phyloP scores from a whole-genome alignment of 2,797 vertebrate genomes.

The Rachycentron canadum region DNA sequence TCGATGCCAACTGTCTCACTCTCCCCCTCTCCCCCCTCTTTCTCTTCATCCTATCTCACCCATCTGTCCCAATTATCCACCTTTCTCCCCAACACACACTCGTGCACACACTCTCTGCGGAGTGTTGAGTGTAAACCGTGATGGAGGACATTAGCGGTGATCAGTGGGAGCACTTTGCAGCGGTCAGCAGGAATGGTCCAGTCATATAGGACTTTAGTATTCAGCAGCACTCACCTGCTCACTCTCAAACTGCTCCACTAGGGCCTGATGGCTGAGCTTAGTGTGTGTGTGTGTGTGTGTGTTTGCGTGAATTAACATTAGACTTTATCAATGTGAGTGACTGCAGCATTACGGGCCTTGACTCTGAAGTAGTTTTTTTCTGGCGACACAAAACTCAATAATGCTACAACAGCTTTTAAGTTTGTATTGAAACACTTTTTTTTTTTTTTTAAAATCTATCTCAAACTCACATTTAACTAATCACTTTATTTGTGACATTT shows the following conservation, averaged over 20 bases:
- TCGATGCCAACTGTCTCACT: conserved; percentile 74
- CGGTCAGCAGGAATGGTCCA: conserved; percentile 82
- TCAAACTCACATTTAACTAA: conserved; percentile 43
- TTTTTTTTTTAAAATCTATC: no score
- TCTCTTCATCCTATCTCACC: conserved; percentile 69
- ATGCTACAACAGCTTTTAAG: conserved; percentile 24
- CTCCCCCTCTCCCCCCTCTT: conserved; percentile 47
- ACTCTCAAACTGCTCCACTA: conserved; percentile 62
- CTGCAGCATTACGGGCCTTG: conserved; percentile 54
- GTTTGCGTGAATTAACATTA: conserved; percentile 47
- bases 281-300: conserved; percentile 41
- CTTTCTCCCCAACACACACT: conserved; percentile 62
- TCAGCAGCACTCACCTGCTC: conserved; percentile 80
- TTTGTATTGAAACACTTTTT: conserved; percentile 13
- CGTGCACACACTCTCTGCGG: conserved; percentile 33
- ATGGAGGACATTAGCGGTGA: conserved; percentile 82
- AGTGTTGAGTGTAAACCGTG: conserved; percentile 74
- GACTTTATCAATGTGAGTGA: conserved; percentile 63
- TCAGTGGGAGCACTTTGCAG: conserved; percentile 85
- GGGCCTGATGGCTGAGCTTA: conserved; percentile 50
- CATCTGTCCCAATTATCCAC: conserved; percentile 78
- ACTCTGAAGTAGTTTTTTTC: conserved; percentile 52
- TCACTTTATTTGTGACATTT: conserved; percentile 52
- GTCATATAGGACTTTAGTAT: conserved; percentile 78
- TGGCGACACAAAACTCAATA: conserved; percentile 24